These are phyloP conservation scores for Mamestra configurata DNA, from an alignment of 1,140 invertebrate species.

Conservation along the genomic window DNA sequence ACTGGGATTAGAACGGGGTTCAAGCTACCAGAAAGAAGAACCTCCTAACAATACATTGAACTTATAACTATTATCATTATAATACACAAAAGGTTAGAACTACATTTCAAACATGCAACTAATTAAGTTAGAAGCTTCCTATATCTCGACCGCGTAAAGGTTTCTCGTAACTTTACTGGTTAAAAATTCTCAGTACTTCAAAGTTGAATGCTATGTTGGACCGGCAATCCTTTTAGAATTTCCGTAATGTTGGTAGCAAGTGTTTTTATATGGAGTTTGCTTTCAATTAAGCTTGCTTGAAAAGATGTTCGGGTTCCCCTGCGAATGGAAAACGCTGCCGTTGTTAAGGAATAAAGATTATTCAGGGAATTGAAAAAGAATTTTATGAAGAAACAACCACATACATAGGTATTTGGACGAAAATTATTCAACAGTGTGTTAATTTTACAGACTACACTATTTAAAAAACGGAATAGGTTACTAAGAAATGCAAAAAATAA, in stretches of 20 bases:
- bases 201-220: conserved; percentile 10
- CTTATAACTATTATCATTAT: too few species aligned
- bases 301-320: background rate
- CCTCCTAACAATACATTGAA: too few species aligned
- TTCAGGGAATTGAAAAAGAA: background rate
- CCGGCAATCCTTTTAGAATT: conserved; percentile 26
- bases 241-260: background rate
- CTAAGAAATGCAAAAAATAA: too few species aligned
- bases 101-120: background rate
- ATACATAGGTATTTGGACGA: too few species aligned
- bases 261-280: background rate
- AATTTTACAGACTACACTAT: too few species aligned
- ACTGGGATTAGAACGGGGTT: too few species aligned
- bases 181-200: conserved; percentile 8
- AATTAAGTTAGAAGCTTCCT: conserved; percentile 18
- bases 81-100: background rate
- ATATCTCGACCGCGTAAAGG: background rate
- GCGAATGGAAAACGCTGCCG: background rate
- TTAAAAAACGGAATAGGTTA: too few species aligned
- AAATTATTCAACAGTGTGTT: too few species aligned
- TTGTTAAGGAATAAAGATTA: background rate
- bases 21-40: too few species aligned
- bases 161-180: conserved; percentile 1
- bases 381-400: too few species aligned
- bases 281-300: conserved; percentile 21